These are phyloP conservation scores for Sphaerophoria taeniata DNA, from an alignment of 2,888 invertebrate genomes.

Conservation along the genomic window DNA sequence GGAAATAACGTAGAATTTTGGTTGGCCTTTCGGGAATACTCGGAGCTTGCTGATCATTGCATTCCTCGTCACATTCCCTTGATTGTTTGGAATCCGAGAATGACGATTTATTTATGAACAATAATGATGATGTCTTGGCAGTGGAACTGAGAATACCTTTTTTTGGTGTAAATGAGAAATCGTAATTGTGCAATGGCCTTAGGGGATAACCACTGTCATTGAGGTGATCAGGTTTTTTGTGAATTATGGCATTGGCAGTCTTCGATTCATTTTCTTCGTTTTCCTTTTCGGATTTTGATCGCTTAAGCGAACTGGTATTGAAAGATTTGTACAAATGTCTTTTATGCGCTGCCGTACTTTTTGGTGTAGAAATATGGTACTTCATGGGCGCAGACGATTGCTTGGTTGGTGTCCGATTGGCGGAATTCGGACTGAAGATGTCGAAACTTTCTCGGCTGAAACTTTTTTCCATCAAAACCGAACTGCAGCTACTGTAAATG, in stretches of 20 bases:
- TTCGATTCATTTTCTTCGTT: conserved; percentile 58
- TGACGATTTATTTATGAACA: conserved; percentile 12
- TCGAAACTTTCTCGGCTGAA: conserved; percentile 59
- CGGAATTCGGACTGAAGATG: conserved; percentile 49
- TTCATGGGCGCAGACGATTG: conserved; percentile 11
- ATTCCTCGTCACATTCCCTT: not conserved
- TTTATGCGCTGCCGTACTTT: conserved; percentile 44
- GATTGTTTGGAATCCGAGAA: conserved; percentile 26
- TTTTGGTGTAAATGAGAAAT: conserved; percentile 1
- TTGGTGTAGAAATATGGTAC: conserved; percentile 63
- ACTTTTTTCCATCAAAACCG: conserved; percentile 60
- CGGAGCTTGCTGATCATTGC: not conserved
- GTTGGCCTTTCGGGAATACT: conserved; percentile 51
- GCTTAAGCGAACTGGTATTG: conserved; percentile 29
- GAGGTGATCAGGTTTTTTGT: not conserved
- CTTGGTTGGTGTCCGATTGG: conserved; percentile 45
- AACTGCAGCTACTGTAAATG: conserved; percentile 50
- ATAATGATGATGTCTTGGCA: conserved; percentile 3
- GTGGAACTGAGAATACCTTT: conserved; percentile 24
- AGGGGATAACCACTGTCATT: conserved; percentile 26
- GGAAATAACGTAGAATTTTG: conserved; percentile 33
- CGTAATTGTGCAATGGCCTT: conserved; percentile 26
- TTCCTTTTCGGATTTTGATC: conserved; percentile 47
- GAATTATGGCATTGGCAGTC: conserved; percentile 30
- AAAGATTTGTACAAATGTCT: conserved; percentile 44